Evolutionary conservation across 92 coral and sea anemone genomes (phyloP), one percentile per base, ranked within the genome.

Genomic region (Isaurus tuberculatus): DNA sequence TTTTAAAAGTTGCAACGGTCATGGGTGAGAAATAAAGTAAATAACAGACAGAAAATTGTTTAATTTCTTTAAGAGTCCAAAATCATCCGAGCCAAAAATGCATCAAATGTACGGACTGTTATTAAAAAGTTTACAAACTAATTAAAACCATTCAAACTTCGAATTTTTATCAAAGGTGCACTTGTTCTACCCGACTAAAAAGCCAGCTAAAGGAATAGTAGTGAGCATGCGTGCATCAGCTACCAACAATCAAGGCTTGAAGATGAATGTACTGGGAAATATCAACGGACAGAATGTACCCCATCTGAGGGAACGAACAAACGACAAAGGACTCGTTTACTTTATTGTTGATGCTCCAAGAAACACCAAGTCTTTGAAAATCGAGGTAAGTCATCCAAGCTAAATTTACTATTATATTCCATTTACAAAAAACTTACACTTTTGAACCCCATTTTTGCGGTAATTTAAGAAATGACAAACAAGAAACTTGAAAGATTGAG

Each of bases 341-440:
- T 77, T 77, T 25, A 29, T 33, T 60, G 27, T 58, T 6, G 82
- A 77, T 31, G 25, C 58, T 16, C 69, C 82, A 9, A 77, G 82
- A 77, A 77, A 77, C 64, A 26, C 23, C 11, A 77, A 58, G 51
- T 58, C 82, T 25, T n/a, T 77, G 22, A 77, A 77, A 13, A 58
- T 77, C 49, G 58, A 60, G n/a, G 82, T 77, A 20, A 58, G 70
- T 72, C 25, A 1, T 8, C 36, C 4, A 2, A 19, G 5, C 8
- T 22, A 55, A 14, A 8, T 42, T 0, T 0, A 42, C 11, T 42
- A 6, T 42, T 8, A 42, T 6, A 13, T 42, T 8, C n/a, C n/a
- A n/a, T n/a, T n/a, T n/a, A n/a, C n/a, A n/a, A n/a, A n/a, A n/a
- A n/a, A n/a, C n/a, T n/a, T n/a, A n/a, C n/a, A n/a, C n/a, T n/a